Base-by-base conservation (phyloP, 2,113 vertebrate species). In the Sylvia atricapilla region DNA sequence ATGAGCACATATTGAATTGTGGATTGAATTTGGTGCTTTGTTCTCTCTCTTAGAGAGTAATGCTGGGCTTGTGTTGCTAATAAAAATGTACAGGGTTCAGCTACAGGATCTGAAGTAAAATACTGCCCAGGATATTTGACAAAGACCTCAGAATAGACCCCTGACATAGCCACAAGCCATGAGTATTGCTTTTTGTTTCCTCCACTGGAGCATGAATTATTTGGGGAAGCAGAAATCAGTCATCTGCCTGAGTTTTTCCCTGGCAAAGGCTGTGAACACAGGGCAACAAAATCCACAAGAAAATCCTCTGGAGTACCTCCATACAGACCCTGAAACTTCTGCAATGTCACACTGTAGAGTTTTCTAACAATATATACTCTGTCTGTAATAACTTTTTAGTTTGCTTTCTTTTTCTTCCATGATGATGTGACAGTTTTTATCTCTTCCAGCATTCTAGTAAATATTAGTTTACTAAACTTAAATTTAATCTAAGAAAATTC, bases 1-100 rank as follows among this genome's bases (percentile, higher is more conserved):
- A n/a, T 0, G 0, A 74, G 17, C 11, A 33, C 7, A 2, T 22
- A 28, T 47, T 52, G 21, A 15, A 7, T 9, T 58, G 37, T 52
- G 27, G 10, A 5, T 33, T 44, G 39, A 35, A 33, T 85, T 89
- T 91, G 66, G 12, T 50, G n/a, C 44, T 4, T 22, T 73, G 13
- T 59, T 85, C 49, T 73, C 39, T 13, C 30, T 52, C 0, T 21
- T 50, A 35, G 33, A n/a, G 12, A 41, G 50, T 73, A 11, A 7
- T 50, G 28, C 46, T 55, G 28, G 4, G 11, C 75, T 78, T 66
- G 49, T 69, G 7, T 50, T 82, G 55, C 60, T 83, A 41, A 33
- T 78, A 82, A 82, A 70, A 25, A 33, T 27, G 10, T 35, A 50
- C 4, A 2, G 12, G 13, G 11, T 62, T 69, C 43, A 43, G 41